These are phyloP conservation scores for Coturnix japonica DNA, from an alignment of 2,113 vertebrate species.

Conservation along the genomic window DNA sequence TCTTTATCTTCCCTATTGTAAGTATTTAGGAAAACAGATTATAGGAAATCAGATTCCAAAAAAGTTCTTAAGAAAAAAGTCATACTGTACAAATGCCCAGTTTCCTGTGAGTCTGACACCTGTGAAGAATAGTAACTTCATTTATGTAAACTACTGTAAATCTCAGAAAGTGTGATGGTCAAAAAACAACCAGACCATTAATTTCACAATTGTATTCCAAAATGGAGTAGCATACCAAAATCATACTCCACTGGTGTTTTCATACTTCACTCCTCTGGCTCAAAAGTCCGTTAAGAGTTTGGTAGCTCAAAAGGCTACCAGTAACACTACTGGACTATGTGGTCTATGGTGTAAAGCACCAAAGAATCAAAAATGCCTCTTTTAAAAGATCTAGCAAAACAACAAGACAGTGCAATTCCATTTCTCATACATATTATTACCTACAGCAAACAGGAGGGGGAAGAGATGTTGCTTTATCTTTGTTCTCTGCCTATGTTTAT, in stretches of 20 bases:
- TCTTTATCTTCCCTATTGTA: rapidly evolving
- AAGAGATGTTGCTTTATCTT: background rate
- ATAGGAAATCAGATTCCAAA: rapidly evolving
- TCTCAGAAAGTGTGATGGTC: background rate
- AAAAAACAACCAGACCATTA: background rate
- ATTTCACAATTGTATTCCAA: background rate
- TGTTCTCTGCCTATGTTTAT: background rate
- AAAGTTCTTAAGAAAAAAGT: background rate
- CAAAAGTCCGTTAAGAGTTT: background rate
- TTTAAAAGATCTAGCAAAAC: background rate
- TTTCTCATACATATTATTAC: background rate
- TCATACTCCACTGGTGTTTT: background rate
- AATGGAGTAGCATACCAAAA: background rate
- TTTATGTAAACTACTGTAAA: background rate
- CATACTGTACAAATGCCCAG: background rate
- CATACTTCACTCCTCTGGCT: background rate
- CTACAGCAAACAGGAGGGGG: background rate
- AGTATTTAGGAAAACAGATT: background rate
- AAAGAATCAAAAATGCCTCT: background rate
- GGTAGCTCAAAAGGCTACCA: background rate
- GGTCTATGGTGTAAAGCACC: background rate
- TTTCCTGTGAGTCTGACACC: background rate
- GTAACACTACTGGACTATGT: background rate
- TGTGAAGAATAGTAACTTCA: background rate
- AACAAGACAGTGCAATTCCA: background rate